phyloP scores from a whole-genome alignment of 2,797 vertebrate genomes.

The Dromococcyx pavoninus region DNA sequence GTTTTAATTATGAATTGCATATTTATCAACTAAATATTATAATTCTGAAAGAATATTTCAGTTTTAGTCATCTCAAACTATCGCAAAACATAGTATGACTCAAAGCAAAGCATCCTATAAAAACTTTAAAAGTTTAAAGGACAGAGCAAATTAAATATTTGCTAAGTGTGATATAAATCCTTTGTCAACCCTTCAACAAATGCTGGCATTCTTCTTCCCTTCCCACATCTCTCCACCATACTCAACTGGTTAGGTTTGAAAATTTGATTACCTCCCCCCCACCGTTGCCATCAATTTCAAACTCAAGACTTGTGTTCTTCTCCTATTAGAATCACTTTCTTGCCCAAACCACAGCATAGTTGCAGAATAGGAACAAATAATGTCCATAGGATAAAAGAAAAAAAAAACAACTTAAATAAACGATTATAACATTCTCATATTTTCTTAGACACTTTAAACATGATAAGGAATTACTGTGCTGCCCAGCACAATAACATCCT shows the following conservation, averaged over 20 bases:
- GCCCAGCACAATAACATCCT: background rate
- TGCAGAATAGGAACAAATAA: conserved; percentile 18
- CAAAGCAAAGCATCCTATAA: background rate
- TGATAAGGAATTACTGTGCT: background rate
- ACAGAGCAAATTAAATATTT: conserved; percentile 24
- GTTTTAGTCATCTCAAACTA: background rate
- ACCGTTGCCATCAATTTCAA: background rate
- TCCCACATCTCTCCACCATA: conserved; percentile 13
- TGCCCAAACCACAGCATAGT: background rate
- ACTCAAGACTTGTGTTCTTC: conserved; percentile 2
- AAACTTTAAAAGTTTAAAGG: background rate
- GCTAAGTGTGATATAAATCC: background rate
- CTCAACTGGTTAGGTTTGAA: conserved; percentile 27
- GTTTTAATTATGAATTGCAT: conserved; percentile 10
- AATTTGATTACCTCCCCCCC: background rate
- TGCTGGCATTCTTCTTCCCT: background rate
- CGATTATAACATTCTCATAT: background rate
- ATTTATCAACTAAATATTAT: background rate
- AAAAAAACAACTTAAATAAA: background rate
- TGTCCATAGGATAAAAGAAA: background rate
- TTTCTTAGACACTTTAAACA: conserved; percentile 9
- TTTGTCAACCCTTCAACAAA: background rate
- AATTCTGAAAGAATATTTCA: background rate
- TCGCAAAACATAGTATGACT: conserved; percentile 26
- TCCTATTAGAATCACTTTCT: background rate